Evolutionary conservation across 2,797 vertebrate genomes (phyloP).

Genomic region (Propithecus perrieri): DNA sequence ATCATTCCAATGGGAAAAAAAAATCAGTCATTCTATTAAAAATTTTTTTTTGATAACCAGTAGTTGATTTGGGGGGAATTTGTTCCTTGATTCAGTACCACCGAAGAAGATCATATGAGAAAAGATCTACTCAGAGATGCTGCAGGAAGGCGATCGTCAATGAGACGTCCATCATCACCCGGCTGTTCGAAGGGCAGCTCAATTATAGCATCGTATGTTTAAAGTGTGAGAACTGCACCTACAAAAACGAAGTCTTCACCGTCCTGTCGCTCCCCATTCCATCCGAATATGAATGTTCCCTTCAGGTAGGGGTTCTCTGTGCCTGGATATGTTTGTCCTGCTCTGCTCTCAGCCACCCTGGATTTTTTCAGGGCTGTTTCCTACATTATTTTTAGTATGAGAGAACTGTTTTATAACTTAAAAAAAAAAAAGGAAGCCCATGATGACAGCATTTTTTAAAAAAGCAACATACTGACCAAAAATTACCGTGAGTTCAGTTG

Average conservation of each 20-base stretch:
- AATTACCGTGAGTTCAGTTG: neutral
- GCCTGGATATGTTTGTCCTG: neutral
- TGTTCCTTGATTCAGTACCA: conserved; percentile 47
- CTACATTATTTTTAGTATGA: neutral
- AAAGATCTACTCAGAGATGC: neutral
- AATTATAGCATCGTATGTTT: conserved; percentile 86
- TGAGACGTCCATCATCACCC: conserved; percentile 88
- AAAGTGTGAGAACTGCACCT: conserved; percentile 84
- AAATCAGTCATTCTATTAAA: neutral
- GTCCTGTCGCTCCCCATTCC: conserved; percentile 92
- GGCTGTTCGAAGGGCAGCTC: conserved; percentile 91
- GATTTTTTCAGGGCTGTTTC: neutral
- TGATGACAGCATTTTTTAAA: neutral
- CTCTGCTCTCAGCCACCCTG: neutral
- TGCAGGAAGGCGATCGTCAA: neutral
- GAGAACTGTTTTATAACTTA: neutral
- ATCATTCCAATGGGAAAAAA: neutral
- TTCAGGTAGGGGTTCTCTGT: conserved; percentile 86
- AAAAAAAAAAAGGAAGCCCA: neutral
- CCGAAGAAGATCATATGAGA: neutral
- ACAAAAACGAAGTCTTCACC: conserved; percentile 88
- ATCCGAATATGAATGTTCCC: conserved; percentile 83
- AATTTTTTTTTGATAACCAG: neutral
- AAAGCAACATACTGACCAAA: neutral
- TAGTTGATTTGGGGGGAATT: neutral